Base-by-base conservation (phyloP, 2,797 vertebrate genomes). In the Lepidocolaptes lacrymiger region DNA sequence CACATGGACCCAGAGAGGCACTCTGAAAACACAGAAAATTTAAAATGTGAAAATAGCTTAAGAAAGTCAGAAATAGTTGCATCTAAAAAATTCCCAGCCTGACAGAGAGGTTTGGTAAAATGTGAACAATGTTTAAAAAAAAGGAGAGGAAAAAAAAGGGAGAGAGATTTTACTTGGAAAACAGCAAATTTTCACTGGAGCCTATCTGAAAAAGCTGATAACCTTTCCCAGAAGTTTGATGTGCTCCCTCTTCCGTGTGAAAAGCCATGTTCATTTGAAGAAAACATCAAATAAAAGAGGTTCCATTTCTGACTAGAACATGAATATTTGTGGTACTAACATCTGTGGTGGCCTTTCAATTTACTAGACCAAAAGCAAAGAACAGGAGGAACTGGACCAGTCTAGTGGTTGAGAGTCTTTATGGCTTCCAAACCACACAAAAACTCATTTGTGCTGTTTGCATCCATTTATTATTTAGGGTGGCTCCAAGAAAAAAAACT, bases 351-450 rank as follows among this genome's bases (percentile, higher is more conserved):
- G 95, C 92, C 89, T 93, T 95, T 94, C 83, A 79, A 58, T 88
- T 94, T 95, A 77, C 80, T 64, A 86, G 63, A 95, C 63, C 46
- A 76, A 91, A 94, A 91, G 71, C 51, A 88, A 88, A 86, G 71
- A 93, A 46, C 32, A 63, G 67, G 63, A 96, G 66, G 88, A 91
- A 93, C 43, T 87, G 83, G 61, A 71, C 89, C 93, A 95, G 74
- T 43, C 79, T 89, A 73, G 94, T 63, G 87, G 95, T 46, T 92
- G 51, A 68, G 69, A 75, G 39, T 63, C 79, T 81, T 72, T 75
- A 69, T n/a, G 41, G 32, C 39, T 93, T 96, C 94, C 95, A 96
- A 95, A 96, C 95, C 93, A 61, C 94, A 96, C 48, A 85, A 91
- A 85, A 41, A 58, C 62, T 89, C 82, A 56, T 58, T 93, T 92